These are phyloP conservation scores for Momotus momota DNA, from an alignment of 2,797 vertebrate species.

Conservation along the genomic window DNA sequence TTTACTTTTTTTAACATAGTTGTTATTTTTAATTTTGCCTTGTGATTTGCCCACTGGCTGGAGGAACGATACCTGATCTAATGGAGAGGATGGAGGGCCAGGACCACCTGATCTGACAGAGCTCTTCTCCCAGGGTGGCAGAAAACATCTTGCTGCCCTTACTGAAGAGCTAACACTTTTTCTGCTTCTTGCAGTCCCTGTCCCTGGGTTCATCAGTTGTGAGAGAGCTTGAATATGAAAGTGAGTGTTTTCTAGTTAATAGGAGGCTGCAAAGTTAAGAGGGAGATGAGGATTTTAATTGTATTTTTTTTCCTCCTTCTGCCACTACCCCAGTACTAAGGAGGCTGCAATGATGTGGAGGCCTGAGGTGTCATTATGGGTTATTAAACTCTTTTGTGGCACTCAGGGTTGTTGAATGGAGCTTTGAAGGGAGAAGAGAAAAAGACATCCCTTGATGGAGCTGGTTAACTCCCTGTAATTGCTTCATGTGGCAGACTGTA, in stretches of 20 bases:
- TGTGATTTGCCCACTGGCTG: not conserved
- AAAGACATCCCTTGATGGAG: slow-evolving; percentile 4
- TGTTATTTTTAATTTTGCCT: not conserved
- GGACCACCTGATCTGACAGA: not conserved
- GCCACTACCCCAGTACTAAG: not conserved
- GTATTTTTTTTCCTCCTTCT: not conserved
- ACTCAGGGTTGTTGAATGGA: slow-evolving; percentile 56
- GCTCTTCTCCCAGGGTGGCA: not conserved
- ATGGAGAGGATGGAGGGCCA: not conserved
- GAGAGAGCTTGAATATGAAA: not conserved
- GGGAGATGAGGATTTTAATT: slow-evolving; percentile 62
- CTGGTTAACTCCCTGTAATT: slow-evolving; percentile 53
- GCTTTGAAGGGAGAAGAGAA: slow-evolving; percentile 1
- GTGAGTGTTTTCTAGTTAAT: slow-evolving; percentile 28
- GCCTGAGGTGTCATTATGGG: slow-evolving; percentile 71
- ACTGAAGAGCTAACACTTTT: not conserved
- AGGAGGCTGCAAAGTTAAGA: slow-evolving; percentile 26
- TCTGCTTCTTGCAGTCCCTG: not conserved
- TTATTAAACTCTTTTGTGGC: slow-evolving; percentile 72
- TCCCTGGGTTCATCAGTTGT: not conserved
- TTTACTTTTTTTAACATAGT: not conserved
- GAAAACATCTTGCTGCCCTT: not conserved
- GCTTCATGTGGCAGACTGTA: slow-evolving; percentile 35
- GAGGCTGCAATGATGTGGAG: slow-evolving; percentile 24
- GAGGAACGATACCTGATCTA: not conserved